Evolutionary conservation across 2,113 vertebrate species (phyloP).

Genomic region (Corvus moneduloides): DNA sequence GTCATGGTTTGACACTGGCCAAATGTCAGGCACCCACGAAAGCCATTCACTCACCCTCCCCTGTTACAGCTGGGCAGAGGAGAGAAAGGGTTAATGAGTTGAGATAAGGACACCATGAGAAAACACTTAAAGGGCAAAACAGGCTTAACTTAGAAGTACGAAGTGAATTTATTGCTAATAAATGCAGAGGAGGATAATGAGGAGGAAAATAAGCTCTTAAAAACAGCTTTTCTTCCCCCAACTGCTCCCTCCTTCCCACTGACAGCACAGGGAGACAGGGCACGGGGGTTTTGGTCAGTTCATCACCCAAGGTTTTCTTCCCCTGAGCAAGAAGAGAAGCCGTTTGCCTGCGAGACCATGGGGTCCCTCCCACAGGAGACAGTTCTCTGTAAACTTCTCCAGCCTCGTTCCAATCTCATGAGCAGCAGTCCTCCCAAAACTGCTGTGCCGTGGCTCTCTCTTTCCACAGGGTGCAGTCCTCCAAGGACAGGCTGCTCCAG

Average conservation of each 20-base stretch:
- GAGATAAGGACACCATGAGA: not conserved
- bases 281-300: not conserved
- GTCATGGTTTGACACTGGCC: not conserved
- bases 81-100: not conserved
- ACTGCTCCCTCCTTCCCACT: not conserved
- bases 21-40: not conserved
- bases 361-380: not conserved
- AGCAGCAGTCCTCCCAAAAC: not conserved
- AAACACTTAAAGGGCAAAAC: not conserved
- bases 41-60: not conserved
- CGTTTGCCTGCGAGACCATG: accelerated
- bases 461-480: not conserved
- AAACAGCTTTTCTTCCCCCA: not conserved
- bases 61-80: not conserved
- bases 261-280: not conserved
- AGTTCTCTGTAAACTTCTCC: not conserved
- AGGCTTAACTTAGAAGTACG: not conserved
- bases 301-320: not conserved
- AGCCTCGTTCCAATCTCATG: not conserved
- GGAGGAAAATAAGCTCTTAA: not conserved
- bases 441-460: not conserved
- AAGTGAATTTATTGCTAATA: not conserved
- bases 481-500: not conserved
- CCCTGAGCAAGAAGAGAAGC: not conserved
- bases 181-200: not conserved